Base-by-base conservation (phyloP, 2,888 invertebrate genomes). In the Timema cristinae region DNA sequence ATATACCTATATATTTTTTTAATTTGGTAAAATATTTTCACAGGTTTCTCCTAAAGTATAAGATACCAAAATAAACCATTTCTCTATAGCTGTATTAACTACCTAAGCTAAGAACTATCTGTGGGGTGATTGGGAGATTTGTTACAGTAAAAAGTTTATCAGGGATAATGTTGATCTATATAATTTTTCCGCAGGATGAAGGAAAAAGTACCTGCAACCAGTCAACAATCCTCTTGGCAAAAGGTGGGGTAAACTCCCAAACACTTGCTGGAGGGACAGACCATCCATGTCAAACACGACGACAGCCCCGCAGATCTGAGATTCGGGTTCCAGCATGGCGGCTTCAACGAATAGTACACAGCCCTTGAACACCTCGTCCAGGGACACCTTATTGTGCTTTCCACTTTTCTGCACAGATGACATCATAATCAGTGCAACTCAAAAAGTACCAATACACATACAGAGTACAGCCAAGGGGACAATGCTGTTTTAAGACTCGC, bases 211-310 rank as follows among this genome's bases (percentile, higher is more conserved):
- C 90, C 86, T 92, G 92, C 48, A 94, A 83, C 90, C 91, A 93
- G 78, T 94, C 93, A 6, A 94, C 91, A 76, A 93, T 91, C 78
- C 92, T 86, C 82, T 91, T 93, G 50, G 94, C 94, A 79, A 93
- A 93, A 7, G 89, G 88, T 4, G 94, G 94, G 7, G 92, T 93
- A 82, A 94, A 94, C 82, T 94, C 93, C 88, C 92, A n/a, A n/a
- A 90, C 4, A 92, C 91, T 80, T 94, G 94, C 79, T 90, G 89
- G 79, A 94, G 83, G 61, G 90, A 89, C 0, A 94, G 85, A 0
- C 94, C 94, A 74, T 93, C 91, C 92, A 94, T 92, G 80, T 94
- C 94, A 79, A 94, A 92, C 76, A 94, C 89, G 56, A 94, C 92
- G 10, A 92, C 86, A 0, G 91, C 91, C 0, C 93, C 93, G 76